phyloP scores from a whole-genome alignment of 2,888 invertebrate species.

The Lithosia quadra region DNA sequence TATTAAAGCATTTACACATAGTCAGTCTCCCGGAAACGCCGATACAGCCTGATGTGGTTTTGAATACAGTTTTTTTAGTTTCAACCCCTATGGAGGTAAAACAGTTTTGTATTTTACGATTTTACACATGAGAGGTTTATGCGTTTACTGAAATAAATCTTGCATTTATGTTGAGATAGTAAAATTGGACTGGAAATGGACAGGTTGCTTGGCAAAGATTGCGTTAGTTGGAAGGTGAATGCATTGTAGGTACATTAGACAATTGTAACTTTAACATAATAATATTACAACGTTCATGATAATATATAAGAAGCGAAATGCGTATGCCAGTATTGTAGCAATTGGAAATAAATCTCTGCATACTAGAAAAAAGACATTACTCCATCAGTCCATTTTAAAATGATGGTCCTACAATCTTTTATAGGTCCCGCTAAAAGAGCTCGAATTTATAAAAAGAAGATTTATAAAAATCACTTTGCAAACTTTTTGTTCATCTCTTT shows the following conservation, averaged over 20 bases:
- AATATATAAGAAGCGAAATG: no score
- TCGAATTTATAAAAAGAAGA: not conserved
- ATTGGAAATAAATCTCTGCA: no score
- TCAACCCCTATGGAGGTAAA: constrained; percentile 22
- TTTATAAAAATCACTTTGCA: not conserved
- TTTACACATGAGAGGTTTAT: not conserved
- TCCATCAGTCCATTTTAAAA: no score
- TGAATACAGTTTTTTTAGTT: constrained; percentile 44
- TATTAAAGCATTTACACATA: constrained; percentile 55
- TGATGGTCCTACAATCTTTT: not conserved
- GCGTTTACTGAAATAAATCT: not conserved
- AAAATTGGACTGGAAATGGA: no score
- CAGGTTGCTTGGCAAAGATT: no score
- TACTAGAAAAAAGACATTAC: no score
- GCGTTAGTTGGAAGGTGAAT: no score
- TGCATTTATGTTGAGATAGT: no score
- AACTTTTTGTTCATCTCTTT: not conserved
- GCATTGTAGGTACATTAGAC: no score
- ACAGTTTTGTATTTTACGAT: not conserved
- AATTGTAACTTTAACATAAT: no score
- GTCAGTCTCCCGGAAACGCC: constrained; percentile 54
- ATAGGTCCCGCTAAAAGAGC: not conserved
- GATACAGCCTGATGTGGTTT: constrained; percentile 52
- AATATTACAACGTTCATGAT: no score
- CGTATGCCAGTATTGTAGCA: no score